Conservation (phyloP, 2,797 vertebrate species). For the Molossus molossus region DNA sequence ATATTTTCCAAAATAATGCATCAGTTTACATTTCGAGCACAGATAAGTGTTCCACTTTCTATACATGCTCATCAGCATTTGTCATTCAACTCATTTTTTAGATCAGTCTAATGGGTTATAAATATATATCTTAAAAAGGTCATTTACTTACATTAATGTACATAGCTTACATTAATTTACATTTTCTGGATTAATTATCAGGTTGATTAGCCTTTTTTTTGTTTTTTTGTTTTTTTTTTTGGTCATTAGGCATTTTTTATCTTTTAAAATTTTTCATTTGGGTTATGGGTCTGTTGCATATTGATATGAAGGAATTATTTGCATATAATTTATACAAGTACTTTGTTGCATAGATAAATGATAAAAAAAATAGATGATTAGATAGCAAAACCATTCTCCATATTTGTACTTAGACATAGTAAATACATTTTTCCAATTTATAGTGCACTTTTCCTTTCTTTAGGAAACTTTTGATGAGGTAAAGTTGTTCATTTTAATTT, state of each 20-base stretch:
- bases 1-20: slow-evolving; percentile 11
- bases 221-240: slow-evolving; percentile 29
- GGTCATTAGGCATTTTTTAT: neutral
- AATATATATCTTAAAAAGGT: neutral
- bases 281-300: neutral
- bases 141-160: neutral
- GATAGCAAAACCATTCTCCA: neutral
- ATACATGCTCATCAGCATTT: neutral
- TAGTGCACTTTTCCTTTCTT: neutral
- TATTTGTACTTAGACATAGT: neutral
- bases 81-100: neutral
- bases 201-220: neutral
- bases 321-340: neutral
- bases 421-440: neutral
- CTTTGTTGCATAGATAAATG: neutral
- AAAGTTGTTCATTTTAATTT: slow-evolving; percentile 2
- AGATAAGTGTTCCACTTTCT: neutral
- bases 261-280: neutral
- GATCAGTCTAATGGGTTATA: neutral
- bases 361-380: neutral
- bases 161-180: neutral
- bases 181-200: neutral
- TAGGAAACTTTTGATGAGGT: neutral
- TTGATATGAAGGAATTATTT: neutral
- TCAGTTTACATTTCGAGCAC: neutral